Evolutionary conservation across 2,113 vertebrate species (phyloP).

Genomic region (Caranx melampygus): DNA sequence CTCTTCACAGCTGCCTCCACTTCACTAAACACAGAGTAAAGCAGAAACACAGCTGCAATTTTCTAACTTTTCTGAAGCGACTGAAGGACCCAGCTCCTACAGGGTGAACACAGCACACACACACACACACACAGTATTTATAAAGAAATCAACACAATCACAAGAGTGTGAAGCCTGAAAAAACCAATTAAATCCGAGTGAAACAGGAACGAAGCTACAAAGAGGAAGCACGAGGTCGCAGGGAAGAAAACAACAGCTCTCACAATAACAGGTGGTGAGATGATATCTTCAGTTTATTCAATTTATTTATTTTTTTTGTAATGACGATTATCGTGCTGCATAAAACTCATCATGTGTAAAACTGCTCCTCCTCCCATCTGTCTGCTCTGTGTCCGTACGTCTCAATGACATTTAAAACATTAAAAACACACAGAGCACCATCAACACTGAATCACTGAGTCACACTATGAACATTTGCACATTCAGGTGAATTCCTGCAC

Average conservation of each 20-base stretch:
- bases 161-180: constrained; percentile 14
- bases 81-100: neutral
- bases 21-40: too few relatives aligned
- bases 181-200: constrained; percentile 13
- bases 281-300: neutral
- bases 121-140: constrained; percentile 6
- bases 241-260: neutral
- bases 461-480: neutral
- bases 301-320: neutral
- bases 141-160: neutral
- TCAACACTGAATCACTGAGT: neutral
- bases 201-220: neutral
- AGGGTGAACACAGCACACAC: neutral
- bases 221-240: neutral
- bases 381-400: too few relatives aligned
- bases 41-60: too few relatives aligned
- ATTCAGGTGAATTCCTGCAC: too few relatives aligned
- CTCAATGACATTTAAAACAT: too few relatives aligned
- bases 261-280: neutral
- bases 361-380: too few relatives aligned
- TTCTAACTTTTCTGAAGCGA: neutral
- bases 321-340: neutral
- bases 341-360: too few relatives aligned
- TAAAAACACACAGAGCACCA: neutral
- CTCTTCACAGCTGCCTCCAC: too few relatives aligned